Base-by-base conservation (phyloP, 1,140 invertebrate species). In the Stenopsyche tienmushanensis region DNA sequence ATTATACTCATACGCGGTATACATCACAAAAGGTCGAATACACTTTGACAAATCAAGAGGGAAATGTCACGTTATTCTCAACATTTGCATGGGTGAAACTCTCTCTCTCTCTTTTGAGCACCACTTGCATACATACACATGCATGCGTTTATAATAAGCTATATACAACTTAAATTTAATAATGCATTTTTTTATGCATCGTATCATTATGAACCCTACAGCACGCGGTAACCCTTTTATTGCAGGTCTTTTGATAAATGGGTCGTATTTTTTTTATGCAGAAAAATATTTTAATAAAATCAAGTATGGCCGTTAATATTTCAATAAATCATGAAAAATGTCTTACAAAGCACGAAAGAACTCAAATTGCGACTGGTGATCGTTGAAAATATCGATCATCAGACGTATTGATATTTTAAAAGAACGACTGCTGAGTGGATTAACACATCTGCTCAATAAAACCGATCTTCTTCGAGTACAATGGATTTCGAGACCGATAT, bases 391-490 rank as follows among this genome's bases (percentile, higher is more conserved):
- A n/a, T n/a, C n/a, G n/a, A n/a, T n/a, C n/a, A n/a, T n/a, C n/a
- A n/a, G n/a, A n/a, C n/a, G n/a, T n/a, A n/a, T n/a, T n/a, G n/a
- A n/a, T n/a, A n/a, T n/a, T n/a, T n/a, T n/a, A n/a, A n/a, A n/a
- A n/a, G n/a, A n/a, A n/a, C n/a, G n/a, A n/a, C n/a, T n/a, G n/a
- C n/a, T n/a, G 15, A 34, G 18, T 8, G 9, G 39, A 57, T 41
- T 21, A 57, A 26, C 42, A 20, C 54, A 57, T 57, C 54, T 57
- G 54, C 34, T 21, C 15, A 21, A 39, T 15, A 57, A 42, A 13
- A 42, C 54, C 54, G 42, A 57, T 57, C 34, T 54, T 17, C n/a
- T 54, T 34, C 42, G 39, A 57, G 29, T 34, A 57, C 39, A 57
- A 42, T 34, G 52, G 25, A 29, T 26, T 15, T 52, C 15, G 21